phyloP scores from a whole-genome alignment of 2,113 vertebrate species.

The Phoxinus phoxinus region DNA sequence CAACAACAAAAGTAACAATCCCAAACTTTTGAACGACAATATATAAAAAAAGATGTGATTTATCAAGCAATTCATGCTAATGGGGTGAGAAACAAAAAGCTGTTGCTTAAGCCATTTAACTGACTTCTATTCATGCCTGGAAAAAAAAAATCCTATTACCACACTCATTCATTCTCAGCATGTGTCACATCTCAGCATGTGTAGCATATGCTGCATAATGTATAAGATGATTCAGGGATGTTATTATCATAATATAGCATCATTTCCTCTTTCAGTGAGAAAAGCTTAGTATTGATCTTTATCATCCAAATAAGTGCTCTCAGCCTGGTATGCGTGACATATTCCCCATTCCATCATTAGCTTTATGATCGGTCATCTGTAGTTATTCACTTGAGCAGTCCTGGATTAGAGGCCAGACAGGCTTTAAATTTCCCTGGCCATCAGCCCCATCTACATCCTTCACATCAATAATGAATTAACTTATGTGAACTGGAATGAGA shows the following conservation, averaged over 20 bases:
- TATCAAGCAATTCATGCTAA: neutral
- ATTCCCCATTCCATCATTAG: conserved; percentile 18
- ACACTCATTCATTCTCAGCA: conserved; percentile 18
- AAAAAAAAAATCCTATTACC: conserved; percentile 24
- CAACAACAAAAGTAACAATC: neutral
- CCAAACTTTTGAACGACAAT: neutral
- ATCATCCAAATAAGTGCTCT: conserved; percentile 16
- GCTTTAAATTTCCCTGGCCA: conserved; percentile 31
- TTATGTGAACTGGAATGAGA: conserved; percentile 45
- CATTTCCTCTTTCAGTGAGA: neutral
- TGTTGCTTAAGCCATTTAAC: neutral
- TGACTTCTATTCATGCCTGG: neutral
- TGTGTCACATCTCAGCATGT: conserved; percentile 20
- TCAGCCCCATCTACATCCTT: conserved; percentile 18
- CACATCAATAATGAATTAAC: conserved; percentile 56
- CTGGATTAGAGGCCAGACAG: conserved; percentile 13
- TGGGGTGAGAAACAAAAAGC: neutral
- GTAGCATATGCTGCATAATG: conserved; percentile 45
- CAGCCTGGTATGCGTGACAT: neutral
- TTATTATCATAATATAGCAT: neutral
- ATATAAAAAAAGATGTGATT: neutral
- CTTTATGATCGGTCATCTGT: conserved; percentile 26
- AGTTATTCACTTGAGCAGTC: conserved; percentile 2
- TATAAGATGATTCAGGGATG: conserved; percentile 4
- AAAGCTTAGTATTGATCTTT: neutral